Base-by-base conservation (phyloP, 2,797 vertebrate species). In the Thripadectes ignobilis region DNA sequence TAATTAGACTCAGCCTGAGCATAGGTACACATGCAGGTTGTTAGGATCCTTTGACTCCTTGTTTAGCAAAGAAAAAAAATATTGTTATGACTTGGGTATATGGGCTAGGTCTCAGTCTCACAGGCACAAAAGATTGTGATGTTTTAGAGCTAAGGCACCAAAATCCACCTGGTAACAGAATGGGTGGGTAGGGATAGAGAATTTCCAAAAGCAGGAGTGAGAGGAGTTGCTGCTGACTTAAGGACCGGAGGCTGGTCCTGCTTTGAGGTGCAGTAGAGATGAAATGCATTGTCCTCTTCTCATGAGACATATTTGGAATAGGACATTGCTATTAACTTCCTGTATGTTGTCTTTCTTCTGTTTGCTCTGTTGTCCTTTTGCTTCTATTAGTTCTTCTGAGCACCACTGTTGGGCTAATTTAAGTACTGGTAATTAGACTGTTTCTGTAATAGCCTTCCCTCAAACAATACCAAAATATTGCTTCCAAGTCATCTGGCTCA, bases 401-500 rank as follows among this genome's bases (percentile, higher is more conserved):
- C 27, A 59, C 66, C 14, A 21, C 34, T 18, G 15, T 26, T 82
- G 48, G 45, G 32, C 26, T 93, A 55, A 83, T 96, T 93, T 93
- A 82, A 97, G 71, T 94, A 63, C 69, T 95, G 71, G 81, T 96
- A 94, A 96, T 95, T 95, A 96, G 96, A 94, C 24, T 51, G 9
- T 52, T 96, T 93, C 79, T 94, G 30, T n/a, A 76, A 78, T 93
- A 11, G 3, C 66, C 45, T 74, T 85, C 27, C 48, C 43, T 38
- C 80, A 92, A 79, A 82, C 8, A 45, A 93, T 69, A 89, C 65
- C 6, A 49, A 97, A 90, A 72, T 89, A 81, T 22, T 93, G 55
- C 74, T 97, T 93, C 89, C 61, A 92, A 95, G 62, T 96, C 91
- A 92, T 96, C 93, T 95, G 93, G 54, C 82, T 97, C 93, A n/a